Conservation (phyloP, 2,797 vertebrate species). For the Etheostoma perlongum region DNA sequence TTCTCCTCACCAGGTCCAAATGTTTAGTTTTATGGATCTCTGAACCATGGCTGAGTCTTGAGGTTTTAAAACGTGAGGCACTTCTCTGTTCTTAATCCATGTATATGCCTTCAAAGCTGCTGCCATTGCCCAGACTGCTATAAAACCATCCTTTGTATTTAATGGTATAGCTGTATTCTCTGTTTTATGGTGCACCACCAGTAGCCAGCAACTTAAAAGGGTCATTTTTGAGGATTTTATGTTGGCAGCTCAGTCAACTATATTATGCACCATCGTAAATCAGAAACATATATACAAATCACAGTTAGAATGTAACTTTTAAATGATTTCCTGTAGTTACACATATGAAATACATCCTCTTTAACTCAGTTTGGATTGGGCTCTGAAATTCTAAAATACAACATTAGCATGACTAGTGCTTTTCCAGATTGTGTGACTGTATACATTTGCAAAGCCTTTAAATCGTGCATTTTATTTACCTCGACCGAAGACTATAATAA, state of each 20-base stretch:
- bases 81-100: constrained; percentile 60
- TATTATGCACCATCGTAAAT: constrained; percentile 32
- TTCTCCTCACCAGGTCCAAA: constrained; percentile 43
- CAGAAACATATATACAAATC: constrained; percentile 33
- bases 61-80: constrained; percentile 52
- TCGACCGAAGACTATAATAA: no score
- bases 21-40: constrained; percentile 62
- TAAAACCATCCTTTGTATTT: constrained; percentile 68
- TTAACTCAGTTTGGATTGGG: constrained; percentile 21
- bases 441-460: constrained; percentile 34
- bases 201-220: constrained; percentile 54
- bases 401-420: neutral
- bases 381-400: constrained; percentile 29
- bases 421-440: constrained; percentile 25
- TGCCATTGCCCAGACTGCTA: constrained; percentile 41
- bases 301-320: constrained; percentile 24
- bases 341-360: constrained; percentile 30
- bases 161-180: constrained; percentile 56
- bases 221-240: constrained; percentile 36
- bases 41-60: constrained; percentile 40
- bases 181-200: constrained; percentile 54
- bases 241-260: constrained; percentile 37
- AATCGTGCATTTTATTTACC: no score
- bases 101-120: constrained; percentile 60
- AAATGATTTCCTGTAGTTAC: constrained; percentile 29